Percentiles rank a stretch among this genome's conserved stretches.
These are phyloP conservation scores for Salvelinus namaycush DNA, from an alignment of 2,113 vertebrate species.

Conservation along the genomic window DNA sequence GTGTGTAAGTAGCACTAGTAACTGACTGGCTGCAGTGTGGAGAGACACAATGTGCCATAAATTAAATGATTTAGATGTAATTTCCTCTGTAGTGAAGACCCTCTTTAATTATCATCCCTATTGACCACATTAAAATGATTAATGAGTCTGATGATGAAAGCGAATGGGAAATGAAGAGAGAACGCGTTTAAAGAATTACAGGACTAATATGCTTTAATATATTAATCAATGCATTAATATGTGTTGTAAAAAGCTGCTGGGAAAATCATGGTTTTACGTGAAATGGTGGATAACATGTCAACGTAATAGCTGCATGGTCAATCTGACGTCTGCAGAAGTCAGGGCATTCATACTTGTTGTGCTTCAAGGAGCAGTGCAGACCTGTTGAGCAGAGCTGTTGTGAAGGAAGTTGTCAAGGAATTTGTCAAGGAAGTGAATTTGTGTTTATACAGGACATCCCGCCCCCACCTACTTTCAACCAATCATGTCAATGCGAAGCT, in stretches of 20 bases:
- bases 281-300: not conserved
- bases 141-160: not conserved
- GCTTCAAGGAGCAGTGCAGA: no score
- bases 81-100: not conserved
- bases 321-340: no score
- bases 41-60: not conserved
- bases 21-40: not conserved
- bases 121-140: not conserved
- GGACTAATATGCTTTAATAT: not conserved
- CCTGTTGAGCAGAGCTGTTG: no score
- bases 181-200: not conserved
- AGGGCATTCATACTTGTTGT: no score
- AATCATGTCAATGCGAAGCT: no score
- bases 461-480: no score
- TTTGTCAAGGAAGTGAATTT: no score
- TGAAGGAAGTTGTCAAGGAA: no score
- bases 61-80: not conserved
- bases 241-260: no score
- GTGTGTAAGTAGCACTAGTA: slow-evolving; percentile 17
- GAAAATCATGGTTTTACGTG: no score
- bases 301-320: not conserved
- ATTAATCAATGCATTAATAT: no score
- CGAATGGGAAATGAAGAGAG: not conserved
- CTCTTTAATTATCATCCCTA: not conserved
- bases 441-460: no score